phyloP scores from a whole-genome alignment of 2,113 vertebrate species.

The Tachysurus fulvidraco region DNA sequence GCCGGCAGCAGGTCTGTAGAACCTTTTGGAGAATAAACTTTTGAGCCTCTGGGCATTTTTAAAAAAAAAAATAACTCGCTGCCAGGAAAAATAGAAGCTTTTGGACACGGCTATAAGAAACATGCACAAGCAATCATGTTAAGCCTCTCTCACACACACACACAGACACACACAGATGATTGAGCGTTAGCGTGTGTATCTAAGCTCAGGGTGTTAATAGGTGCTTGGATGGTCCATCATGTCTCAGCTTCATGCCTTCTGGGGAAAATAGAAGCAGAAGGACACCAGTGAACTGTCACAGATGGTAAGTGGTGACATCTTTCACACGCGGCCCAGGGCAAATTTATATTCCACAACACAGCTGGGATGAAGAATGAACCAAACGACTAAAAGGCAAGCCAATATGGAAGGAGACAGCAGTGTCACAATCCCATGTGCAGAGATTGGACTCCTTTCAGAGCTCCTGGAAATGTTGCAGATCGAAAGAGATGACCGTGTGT shows the following conservation, averaged over 20 bases:
- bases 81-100: constrained; percentile 47
- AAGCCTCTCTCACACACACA: not conserved
- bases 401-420: not conserved
- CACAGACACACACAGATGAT: not conserved
- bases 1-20: not conserved
- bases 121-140: not conserved
- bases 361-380: not conserved
- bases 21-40: not conserved
- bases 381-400: not conserved
- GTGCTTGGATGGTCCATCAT: not conserved
- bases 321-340: not conserved
- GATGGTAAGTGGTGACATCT: not conserved
- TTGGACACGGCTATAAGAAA: not conserved
- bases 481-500: not conserved
- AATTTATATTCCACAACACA: not conserved
- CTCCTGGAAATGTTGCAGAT: constrained; percentile 5
- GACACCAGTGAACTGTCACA: not conserved
- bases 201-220: not conserved
- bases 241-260: not conserved
- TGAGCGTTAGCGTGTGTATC: not conserved
- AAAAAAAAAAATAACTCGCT: constrained; percentile 35
- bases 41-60: not conserved
- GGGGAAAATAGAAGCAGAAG: constrained; percentile 2
- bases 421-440: not conserved
- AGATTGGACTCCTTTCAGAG: constrained; percentile 7